phyloP scores from a whole-genome alignment of 2,888 invertebrate genomes.

The Bombylius discolor region DNA sequence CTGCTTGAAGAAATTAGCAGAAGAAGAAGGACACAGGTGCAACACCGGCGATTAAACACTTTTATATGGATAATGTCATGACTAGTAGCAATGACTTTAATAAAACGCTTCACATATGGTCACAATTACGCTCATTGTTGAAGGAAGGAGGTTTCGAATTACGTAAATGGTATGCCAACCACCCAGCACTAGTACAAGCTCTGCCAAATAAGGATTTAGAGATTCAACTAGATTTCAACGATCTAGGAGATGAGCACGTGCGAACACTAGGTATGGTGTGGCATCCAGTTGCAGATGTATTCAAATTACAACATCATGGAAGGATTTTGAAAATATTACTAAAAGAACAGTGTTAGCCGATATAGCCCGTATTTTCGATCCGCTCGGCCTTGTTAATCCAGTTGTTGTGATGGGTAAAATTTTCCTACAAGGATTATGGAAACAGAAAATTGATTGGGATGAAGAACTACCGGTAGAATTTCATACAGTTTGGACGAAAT shows the following conservation, averaged over 20 bases:
- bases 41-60: not conserved
- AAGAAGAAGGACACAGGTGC: not conserved
- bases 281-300: not conserved
- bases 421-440: too few relatives aligned
- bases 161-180: not conserved
- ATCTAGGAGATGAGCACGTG: not conserved
- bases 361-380: not conserved
- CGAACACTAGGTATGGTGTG: not conserved
- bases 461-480: too few relatives aligned
- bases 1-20: not conserved
- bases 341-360: not conserved
- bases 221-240: not conserved
- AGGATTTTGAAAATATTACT: not conserved
- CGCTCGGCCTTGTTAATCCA: not conserved
- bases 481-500: too few relatives aligned
- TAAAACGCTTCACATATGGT: not conserved
- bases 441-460: too few relatives aligned
- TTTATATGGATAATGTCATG: conserved; percentile 4
- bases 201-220: not conserved
- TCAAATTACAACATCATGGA: not conserved
- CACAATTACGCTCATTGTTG: not conserved
- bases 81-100: not conserved
- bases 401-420: too few relatives aligned
- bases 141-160: not conserved
- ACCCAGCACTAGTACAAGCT: not conserved